These are phyloP conservation scores for Origma solitaria DNA, from an alignment of 2,113 vertebrate species.

Conservation along the genomic window DNA sequence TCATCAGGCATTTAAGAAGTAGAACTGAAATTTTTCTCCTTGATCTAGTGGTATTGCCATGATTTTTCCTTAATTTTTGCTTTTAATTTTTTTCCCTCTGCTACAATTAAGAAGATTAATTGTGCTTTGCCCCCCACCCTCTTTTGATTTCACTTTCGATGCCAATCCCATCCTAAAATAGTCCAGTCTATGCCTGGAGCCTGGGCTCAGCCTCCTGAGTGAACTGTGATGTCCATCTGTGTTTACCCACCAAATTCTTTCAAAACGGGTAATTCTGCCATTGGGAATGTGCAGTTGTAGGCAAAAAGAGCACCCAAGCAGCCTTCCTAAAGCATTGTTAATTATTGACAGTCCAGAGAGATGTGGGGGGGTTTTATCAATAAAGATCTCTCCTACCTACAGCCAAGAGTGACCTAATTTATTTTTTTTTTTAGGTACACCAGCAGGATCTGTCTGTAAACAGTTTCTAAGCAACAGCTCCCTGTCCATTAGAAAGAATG, in stretches of 20 bases:
- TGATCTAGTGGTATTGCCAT: background rate
- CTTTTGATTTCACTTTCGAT: background rate
- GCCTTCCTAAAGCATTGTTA: background rate
- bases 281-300: background rate
- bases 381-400: background rate
- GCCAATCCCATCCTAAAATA: background rate
- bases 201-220: background rate
- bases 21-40: background rate
- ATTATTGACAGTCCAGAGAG: background rate
- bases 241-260: background rate
- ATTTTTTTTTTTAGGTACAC: background rate
- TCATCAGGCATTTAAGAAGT: background rate
- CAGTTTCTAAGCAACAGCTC: constrained; percentile 60
- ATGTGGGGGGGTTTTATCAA: background rate
- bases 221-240: background rate
- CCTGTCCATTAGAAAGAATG: background rate
- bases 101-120: background rate
- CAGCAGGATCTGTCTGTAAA: constrained; percentile 43
- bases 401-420: constrained; percentile 37
- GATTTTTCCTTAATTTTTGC: background rate
- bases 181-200: background rate
- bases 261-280: background rate
- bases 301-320: background rate
- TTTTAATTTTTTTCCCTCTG: fast-evolving
- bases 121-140: background rate